phyloP scores from a whole-genome alignment of 2,888 invertebrate species.

The Morpho helenor region DNA sequence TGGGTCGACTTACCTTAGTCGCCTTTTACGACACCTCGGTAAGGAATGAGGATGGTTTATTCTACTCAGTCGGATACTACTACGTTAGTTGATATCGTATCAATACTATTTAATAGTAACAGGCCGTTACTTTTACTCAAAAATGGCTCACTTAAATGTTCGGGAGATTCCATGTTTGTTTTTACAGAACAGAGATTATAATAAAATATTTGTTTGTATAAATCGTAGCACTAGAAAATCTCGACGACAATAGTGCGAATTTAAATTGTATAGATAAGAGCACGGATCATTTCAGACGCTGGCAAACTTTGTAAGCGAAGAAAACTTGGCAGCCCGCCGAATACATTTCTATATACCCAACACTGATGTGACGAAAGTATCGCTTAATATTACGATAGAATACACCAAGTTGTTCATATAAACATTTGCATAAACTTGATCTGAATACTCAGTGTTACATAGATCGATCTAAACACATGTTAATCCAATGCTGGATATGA shows the following conservation, averaged over 20 bases:
- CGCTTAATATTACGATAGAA: constrained; percentile 67
- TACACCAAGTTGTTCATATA: neutral
- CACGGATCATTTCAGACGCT: constrained; percentile 76
- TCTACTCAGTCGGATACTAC: no score
- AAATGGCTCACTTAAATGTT: no score
- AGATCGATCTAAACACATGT: no score
- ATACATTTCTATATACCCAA: constrained; percentile 84
- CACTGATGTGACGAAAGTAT: constrained; percentile 90
- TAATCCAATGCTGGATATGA: no score
- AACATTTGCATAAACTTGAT: no score
- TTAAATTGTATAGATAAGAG: constrained; percentile 18
- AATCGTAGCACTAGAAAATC: constrained; percentile 10
- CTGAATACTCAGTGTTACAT: no score
- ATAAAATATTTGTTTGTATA: constrained; percentile 10
- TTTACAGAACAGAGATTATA: neutral
- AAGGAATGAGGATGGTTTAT: no score
- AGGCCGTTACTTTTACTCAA: no score
- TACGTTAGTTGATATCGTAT: no score
- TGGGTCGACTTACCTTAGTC: no score
- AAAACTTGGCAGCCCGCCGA: constrained; percentile 89
- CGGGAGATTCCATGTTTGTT: neutral
- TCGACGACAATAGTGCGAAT: constrained; percentile 15
- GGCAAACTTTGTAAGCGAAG: constrained; percentile 88
- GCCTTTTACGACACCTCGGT: no score
- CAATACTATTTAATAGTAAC: no score